Base-by-base conservation (phyloP, 92 coral and sea anemone genomes). In the Montipora capitata region DNA sequence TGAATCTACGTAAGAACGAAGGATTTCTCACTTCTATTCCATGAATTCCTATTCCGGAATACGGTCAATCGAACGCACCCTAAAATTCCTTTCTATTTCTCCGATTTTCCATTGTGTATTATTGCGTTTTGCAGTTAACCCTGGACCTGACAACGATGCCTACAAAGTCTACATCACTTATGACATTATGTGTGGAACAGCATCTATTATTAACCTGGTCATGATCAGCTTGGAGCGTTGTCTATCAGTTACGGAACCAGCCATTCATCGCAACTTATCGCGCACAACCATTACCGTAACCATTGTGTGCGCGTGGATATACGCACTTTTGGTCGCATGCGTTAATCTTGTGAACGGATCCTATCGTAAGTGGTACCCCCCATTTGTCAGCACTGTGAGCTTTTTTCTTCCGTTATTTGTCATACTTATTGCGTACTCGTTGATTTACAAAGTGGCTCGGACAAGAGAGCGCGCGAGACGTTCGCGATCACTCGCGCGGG, bases 201-300 rank as follows among this genome's bases (percentile, higher is more conserved):
- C 99, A 48, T 96, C 99, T 43, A 94, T 96, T 74, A 90, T 92
- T 65, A 95, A 92, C 84, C 93, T 96, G 17, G 98, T 91, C 68
- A 94, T 94, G 74, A 96, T 96, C 79, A 96, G 99, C 78, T 73
- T 96, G 3, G 99, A 96, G 56, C 95, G 99, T 44, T 96, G 99
- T 54, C 83, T 96, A 45, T 96, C 99, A 7, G 99, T 96, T 79
- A 96, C 95, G 27, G 76, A 88, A 58, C 99, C 99, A 59, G 96
- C 99, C 10, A 83, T 95, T 5, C 99, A 96, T 61, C 91, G 99
- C 48, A 96, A 96, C 88, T 72, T 96, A 18, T 85, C 95, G 12
- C 91, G 91, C 38, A 70, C 74, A 20, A 89, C 94, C 63, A 94
- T 96, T 9, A 71, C 52, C 77, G 3, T 84, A 2, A 84, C 93